Evolutionary conservation across 2,888 invertebrate species (phyloP), one percentile per base, ranked within the genome.

Genomic region (Dascillus cervinus): DNA sequence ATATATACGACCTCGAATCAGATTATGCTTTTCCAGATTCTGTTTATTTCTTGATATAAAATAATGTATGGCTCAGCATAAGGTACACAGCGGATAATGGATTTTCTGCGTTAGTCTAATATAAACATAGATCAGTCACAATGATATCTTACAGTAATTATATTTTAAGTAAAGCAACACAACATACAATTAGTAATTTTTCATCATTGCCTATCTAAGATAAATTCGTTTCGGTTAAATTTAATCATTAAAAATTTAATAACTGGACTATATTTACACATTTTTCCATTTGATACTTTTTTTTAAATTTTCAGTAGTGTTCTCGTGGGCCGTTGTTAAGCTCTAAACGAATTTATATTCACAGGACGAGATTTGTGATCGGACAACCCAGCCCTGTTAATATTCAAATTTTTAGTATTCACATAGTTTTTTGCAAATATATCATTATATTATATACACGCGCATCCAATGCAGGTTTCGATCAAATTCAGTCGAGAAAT

Each of bases 261-360:
- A 64, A 64, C 63, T 65, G 65, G 64, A 65, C 64, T 65, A 64
- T 65, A 65, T 65, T 62, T 65, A 65, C 65, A 65, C 53, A 53
- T 52, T 55, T 6, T 17, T 39, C 32, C 39, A 44, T 51, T 49
- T 44, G 34, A 49, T 50, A 34, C 43, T 53, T 36, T 34, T 41
- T 39, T 31, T 25, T 27, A 31, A 32, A 37, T 33, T 29, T 33
- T 24, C 32, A 29, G 37, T 26, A 32, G 26, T 37, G 26, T 37
- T 33, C 19, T 17, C 8, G 13, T 22, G 17, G 4, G 17, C 5
- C 30, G 34, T 33, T 33, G 34, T 29, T 39, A 33, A 34, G 29
- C 35, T 38, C 35, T 36, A 34, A 27, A 34, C 35, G 41, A 41
- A 35, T 39, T 32, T 33, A 44, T 39, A 40, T 37, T 41, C 41